These are phyloP conservation scores for Coelopa pilipes DNA, from an alignment of 2,888 invertebrate species.

Conservation along the genomic window DNA sequence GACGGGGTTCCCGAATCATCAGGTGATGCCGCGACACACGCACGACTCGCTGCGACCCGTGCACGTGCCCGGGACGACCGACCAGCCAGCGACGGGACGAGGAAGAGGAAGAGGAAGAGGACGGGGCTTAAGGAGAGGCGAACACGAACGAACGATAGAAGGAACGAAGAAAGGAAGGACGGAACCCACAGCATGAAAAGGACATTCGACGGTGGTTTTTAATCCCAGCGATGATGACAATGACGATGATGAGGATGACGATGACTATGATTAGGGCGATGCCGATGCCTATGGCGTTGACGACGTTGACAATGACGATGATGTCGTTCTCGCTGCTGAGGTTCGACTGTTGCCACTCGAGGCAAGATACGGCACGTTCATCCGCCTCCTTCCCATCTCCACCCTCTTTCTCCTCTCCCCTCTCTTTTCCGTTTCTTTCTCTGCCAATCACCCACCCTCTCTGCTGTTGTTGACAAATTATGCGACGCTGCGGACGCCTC, in stretches of 20 bases:
- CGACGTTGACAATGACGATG: neutral
- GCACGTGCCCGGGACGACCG: neutral
- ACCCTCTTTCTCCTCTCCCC: too few relatives aligned
- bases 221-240: neutral
- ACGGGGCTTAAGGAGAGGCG: too few relatives aligned
- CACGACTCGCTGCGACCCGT: neutral
- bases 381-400: too few relatives aligned
- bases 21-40: constrained; percentile 16
- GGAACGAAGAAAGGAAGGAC: neutral
- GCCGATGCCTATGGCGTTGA: too few relatives aligned
- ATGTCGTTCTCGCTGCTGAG: too few relatives aligned
- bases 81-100: too few relatives aligned
- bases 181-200: neutral
- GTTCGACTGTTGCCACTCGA: constrained; percentile 44
- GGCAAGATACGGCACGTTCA: constrained; percentile 50
- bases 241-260: neutral
- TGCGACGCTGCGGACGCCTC: too few relatives aligned
- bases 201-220: too few relatives aligned
- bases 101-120: too few relatives aligned
- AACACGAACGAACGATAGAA: neutral
- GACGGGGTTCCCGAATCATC: constrained; percentile 10
- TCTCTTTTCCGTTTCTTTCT: too few relatives aligned
- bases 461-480: too few relatives aligned
- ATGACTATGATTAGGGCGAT: neutral
- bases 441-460: too few relatives aligned